phyloP scores from a whole-genome alignment of 2,113 vertebrate species.

The Prolemur simus region DNA sequence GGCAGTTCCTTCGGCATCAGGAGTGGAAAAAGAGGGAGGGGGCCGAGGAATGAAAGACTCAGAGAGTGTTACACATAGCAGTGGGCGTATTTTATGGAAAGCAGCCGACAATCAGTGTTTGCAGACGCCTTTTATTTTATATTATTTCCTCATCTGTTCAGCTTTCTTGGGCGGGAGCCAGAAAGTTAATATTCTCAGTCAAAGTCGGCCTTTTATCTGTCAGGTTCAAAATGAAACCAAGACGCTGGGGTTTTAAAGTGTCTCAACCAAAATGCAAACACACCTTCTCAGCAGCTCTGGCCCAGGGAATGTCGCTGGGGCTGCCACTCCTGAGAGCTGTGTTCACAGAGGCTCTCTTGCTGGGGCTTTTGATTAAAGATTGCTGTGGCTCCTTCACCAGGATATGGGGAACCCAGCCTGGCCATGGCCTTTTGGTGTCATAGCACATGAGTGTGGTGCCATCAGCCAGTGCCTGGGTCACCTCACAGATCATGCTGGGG shows the following conservation, averaged over 20 bases:
- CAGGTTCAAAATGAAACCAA: conserved; percentile 79
- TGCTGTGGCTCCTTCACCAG: background rate
- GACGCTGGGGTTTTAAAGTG: conserved; percentile 62
- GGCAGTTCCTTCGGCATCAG: conserved; percentile 42
- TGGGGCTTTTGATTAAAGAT: background rate
- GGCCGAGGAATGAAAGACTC: conserved; percentile 25
- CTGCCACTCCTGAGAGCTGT: background rate
- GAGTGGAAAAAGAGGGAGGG: conserved; percentile 38
- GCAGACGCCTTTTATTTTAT: conserved; percentile 71
- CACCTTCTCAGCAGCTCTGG: conserved; percentile 41
- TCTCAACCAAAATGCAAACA: conserved; percentile 67
- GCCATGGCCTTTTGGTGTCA: background rate
- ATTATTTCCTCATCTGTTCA: conserved; percentile 77
- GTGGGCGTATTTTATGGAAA: conserved; percentile 69
- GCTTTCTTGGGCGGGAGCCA: conserved; percentile 59
- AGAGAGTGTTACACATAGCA: conserved; percentile 59
- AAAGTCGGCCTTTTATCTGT: conserved; percentile 78
- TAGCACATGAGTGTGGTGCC: background rate
- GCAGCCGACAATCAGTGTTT: conserved; percentile 58
- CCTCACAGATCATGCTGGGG: background rate
- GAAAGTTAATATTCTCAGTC: conserved; percentile 78
- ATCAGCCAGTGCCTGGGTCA: background rate
- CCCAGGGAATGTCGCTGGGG: background rate
- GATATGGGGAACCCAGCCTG: background rate
- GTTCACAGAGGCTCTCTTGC: background rate